phyloP scores from a whole-genome alignment of 1,140 invertebrate genomes.

The Caenorhabditis briggsae region DNA sequence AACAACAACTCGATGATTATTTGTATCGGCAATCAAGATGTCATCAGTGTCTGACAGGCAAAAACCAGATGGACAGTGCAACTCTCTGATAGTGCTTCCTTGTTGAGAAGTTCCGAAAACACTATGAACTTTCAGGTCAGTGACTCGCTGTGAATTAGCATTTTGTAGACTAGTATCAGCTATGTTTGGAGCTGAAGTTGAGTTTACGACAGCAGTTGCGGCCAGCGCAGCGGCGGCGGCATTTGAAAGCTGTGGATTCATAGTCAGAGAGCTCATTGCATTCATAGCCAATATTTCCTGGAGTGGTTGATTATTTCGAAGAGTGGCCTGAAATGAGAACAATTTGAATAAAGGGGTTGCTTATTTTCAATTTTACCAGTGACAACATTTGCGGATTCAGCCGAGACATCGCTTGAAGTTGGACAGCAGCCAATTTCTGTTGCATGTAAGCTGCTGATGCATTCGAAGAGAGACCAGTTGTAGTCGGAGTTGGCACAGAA shows the following conservation, averaged over 20 bases:
- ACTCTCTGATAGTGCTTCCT: conserved; percentile 90
- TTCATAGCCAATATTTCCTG: conserved; percentile 34
- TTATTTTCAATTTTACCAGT: not conserved
- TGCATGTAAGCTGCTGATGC: conserved; percentile 35
- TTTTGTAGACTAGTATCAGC: not conserved
- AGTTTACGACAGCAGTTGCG: conserved; percentile 79
- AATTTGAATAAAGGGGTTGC: not conserved
- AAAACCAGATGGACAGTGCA: conserved; percentile 96
- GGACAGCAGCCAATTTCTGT: conserved; percentile 22
- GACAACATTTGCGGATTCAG: conserved; percentile 32
- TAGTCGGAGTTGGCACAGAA: conserved; percentile 93
- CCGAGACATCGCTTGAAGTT: conserved; percentile 20
- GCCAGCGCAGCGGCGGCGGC: conserved; percentile 41
- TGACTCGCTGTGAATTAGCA: not conserved
- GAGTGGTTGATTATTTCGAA: not conserved
- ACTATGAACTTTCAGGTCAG: conserved; percentile 81
- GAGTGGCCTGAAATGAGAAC: not conserved
- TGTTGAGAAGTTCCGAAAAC: conserved; percentile 82
- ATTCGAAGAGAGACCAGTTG: conserved; percentile 80
- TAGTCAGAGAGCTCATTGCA: not conserved
- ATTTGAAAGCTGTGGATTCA: conserved; percentile 19
- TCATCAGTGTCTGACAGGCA: conserved; percentile 92
- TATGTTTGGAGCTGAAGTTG: conserved; percentile 65
- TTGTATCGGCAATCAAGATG: conserved; percentile 91
- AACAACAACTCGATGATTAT: conserved; percentile 88